A percentile compares a stretch with the other conserved stretches of the same genome.
Evolutionary conservation across 2,888 invertebrate genomes (phyloP).

Genomic region (Apocheima hispidaria): DNA sequence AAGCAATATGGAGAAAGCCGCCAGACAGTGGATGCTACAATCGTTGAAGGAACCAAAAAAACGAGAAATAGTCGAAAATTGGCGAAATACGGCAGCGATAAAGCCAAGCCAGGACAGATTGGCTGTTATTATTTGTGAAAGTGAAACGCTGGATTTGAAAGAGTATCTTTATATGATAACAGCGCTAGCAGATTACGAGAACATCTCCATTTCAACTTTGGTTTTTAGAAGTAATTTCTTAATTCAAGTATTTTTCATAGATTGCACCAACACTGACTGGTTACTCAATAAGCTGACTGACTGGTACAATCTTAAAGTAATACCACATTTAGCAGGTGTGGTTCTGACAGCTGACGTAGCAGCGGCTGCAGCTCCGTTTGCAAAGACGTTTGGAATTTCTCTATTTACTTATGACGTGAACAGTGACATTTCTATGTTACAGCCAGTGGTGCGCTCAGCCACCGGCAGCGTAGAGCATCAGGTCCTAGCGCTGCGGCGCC

Average conservation of each 20-base stretch:
- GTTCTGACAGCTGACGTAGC: background rate
- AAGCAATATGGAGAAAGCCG: background rate
- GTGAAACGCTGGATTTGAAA: background rate
- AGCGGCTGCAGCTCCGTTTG: background rate
- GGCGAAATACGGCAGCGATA: background rate
- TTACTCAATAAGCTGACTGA: background rate
- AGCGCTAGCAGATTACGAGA: background rate
- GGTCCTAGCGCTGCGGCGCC: conserved; percentile 14
- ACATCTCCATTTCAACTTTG: background rate
- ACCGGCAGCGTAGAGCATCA: background rate
- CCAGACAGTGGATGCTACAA: too few relatives aligned
- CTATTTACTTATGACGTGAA: background rate
- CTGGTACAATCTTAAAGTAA: background rate
- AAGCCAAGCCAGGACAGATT: background rate
- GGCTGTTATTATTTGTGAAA: background rate
- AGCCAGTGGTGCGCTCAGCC: background rate
- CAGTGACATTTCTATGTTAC: background rate
- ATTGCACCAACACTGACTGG: background rate
- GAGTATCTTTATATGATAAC: conserved; percentile 1
- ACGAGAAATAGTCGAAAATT: background rate
- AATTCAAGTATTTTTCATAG: background rate
- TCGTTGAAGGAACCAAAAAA: too few relatives aligned
- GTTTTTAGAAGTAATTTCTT: background rate
- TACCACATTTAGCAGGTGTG: background rate
- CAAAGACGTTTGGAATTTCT: background rate